Evolutionary conservation across 2,888 invertebrate genomes (phyloP), one percentile per base, ranked within the genome.

Genomic region (Hirtodrosophila alboralis): DNA sequence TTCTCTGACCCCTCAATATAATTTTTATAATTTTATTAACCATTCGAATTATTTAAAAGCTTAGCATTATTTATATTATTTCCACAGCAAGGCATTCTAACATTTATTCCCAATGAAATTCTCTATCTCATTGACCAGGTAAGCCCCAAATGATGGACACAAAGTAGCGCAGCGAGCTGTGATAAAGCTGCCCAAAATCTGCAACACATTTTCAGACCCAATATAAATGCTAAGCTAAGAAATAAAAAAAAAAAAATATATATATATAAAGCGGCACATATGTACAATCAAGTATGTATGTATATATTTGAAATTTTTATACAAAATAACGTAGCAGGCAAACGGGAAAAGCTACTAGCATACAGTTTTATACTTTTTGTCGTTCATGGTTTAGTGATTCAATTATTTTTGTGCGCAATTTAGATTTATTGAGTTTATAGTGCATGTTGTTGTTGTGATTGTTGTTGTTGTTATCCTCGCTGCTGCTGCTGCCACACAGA

Each of bases 331-430:
- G 52, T 41, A n/a, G 65, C 44, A 56, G 53, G 28, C 23, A 60
- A 51, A 57, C 47, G 52, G 43, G 34, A 47, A 71, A 40, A 30
- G 16, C 47, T 27, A 21, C n/a, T n/a, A n/a, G n/a, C n/a, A 33
- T 37, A 34, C 27, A 4, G 18, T 26, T 3, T 44, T 44, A 31
- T 57, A 33, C 47, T 36, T 68, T 63, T 59, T 61, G 36, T 37
- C 59, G 45, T 61, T 71, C 62, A 62, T 62, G 76, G 81, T 73
- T 83, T 79, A 81, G 79, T 84, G 83, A 81, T 81, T 81, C 83
- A 81, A 84, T 84, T 81, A 84, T 84, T 81, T 84, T 81, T 84
- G 84, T 78, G 84, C 76, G 74, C 74, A 76, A 74, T 81, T 81
- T 81, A 84, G 84, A 81, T 81, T 81, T 84, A 84, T 81, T 84